phyloP scores from a whole-genome alignment of 2,113 vertebrate genomes.

The Capra hircus region DNA sequence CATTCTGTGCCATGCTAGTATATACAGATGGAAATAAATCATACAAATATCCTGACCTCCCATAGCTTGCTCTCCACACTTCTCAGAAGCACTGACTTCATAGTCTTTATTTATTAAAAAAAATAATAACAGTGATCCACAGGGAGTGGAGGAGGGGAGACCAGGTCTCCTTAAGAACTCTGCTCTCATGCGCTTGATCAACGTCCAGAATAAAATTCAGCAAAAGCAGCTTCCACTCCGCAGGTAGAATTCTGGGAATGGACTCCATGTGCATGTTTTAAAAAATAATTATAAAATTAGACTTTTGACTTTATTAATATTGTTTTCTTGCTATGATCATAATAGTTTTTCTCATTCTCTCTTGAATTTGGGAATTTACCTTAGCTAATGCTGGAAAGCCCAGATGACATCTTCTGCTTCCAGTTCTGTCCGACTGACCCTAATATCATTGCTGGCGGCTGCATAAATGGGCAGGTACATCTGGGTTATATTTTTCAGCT shows the following conservation, averaged over 20 bases:
- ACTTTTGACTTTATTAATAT: neutral
- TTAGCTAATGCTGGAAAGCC: constrained; percentile 91
- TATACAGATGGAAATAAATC: neutral
- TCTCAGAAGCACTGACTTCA: neutral
- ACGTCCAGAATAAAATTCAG: neutral
- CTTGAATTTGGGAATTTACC: constrained; percentile 37
- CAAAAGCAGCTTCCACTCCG: neutral
- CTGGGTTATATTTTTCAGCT: neutral
- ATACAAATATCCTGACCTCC: neutral
- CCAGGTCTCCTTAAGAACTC: neutral
- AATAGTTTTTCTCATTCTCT: neutral
- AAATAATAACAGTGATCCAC: neutral
- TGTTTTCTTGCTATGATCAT: neutral
- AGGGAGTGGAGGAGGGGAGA: neutral
- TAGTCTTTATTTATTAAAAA: neutral
- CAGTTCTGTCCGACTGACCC: constrained; percentile 91
- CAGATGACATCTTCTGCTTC: constrained; percentile 90
- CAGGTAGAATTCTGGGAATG: neutral
- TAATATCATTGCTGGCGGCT: constrained; percentile 93
- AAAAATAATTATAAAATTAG: neutral
- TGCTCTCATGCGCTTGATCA: neutral
- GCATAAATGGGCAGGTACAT: constrained; percentile 91
- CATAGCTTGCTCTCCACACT: neutral
- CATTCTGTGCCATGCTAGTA: neutral
- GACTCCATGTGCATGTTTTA: neutral